Percentiles rank a stretch among this genome's conserved stretches.
Evolutionary conservation across 2,113 vertebrate genomes (phyloP).

Genomic region (Nibea albiflora): DNA sequence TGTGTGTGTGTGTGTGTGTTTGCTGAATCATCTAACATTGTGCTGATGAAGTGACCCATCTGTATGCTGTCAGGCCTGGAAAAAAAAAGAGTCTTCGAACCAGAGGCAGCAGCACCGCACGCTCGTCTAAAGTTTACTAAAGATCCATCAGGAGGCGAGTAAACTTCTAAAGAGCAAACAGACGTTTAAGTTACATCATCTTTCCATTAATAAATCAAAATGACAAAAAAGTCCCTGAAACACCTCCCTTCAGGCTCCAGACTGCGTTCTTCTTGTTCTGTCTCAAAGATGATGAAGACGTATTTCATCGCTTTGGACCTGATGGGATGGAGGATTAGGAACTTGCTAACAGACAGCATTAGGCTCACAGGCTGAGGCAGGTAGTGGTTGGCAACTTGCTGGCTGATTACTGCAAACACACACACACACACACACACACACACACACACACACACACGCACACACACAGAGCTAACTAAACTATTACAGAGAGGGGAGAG

Average conservation of each 20-base stretch:
- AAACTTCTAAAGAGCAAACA: conserved; percentile 4
- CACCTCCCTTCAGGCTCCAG: background rate
- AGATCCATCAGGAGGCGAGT: background rate
- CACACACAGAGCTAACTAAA: conserved; percentile 27
- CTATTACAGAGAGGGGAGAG: conserved; percentile 13
- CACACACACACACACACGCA: conserved; percentile 34
- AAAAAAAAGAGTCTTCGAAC: background rate
- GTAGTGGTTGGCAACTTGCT: conserved; percentile 48
- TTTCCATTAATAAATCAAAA: conserved; percentile 47
- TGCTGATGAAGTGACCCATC: conserved; percentile 13
- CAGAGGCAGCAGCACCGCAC: background rate
- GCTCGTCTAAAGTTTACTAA: background rate
- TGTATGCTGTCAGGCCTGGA: conserved; percentile 32
- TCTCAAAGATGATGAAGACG: conserved; percentile 18
- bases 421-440: conserved; percentile 19
- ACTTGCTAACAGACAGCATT: conserved; percentile 50
- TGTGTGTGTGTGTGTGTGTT: conserved; percentile 18
- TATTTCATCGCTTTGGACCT: conserved; percentile 39
- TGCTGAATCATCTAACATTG: conserved; percentile 20
- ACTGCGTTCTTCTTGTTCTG: conserved; percentile 21
- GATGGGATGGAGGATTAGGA: conserved; percentile 50
- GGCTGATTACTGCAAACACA: conserved; percentile 37
- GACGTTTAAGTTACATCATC: conserved; percentile 16
- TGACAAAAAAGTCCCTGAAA: background rate
- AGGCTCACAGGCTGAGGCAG: conserved; percentile 71